Evolutionary conservation across 1,140 invertebrate species (phyloP), one percentile per base, ranked within the genome.

Genomic region (Alviniconcha marisindica): DNA sequence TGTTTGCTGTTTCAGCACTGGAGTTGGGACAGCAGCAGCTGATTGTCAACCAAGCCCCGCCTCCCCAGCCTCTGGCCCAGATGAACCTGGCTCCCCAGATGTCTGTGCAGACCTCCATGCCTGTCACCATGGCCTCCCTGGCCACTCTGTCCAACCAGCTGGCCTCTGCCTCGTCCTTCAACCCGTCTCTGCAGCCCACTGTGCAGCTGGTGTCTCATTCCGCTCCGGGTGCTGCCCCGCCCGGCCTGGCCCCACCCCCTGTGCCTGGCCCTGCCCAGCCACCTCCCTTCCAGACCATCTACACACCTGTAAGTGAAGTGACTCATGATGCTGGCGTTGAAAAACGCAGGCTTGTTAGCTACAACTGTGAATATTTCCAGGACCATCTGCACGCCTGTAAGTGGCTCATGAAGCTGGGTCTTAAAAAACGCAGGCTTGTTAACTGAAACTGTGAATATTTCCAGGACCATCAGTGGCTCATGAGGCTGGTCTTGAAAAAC

Each of bases 141-240:
- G 83, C 81, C n/a, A 56, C 56, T 51, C 48, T 84, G 82, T 21
- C 85, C 84, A 31, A 48, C 48, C 82, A 84, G 28, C n/a, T 85
- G 21, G n/a, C 82, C n/a, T 60, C 82, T 60, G 74, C 88, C n/a
- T 28, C 84, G 82, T 7, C 76, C 85, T 51, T 82, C 81, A 18
- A 83, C 54, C 42, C 82, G 28, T 36, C 78, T 40, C 40, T 88
- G 10, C 88, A 87, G 82, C 86, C 86, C 18, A 79, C 86, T 28
- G 40, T 89, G 76, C 87, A 87, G 73, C 71, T 87, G 33, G 84
- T 88, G 0, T 83, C 86, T 18, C 87, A 87, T 42, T 31, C 85
- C 24, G 66, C 77, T 24, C 74, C 83, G 14, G 42, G 71, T 66
- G 5, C 82, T 48, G 74, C 86, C 21, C 74, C 81, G 40, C 80